phyloP scores from a whole-genome alignment of 2,888 invertebrate genomes.

The Cenopis cana region DNA sequence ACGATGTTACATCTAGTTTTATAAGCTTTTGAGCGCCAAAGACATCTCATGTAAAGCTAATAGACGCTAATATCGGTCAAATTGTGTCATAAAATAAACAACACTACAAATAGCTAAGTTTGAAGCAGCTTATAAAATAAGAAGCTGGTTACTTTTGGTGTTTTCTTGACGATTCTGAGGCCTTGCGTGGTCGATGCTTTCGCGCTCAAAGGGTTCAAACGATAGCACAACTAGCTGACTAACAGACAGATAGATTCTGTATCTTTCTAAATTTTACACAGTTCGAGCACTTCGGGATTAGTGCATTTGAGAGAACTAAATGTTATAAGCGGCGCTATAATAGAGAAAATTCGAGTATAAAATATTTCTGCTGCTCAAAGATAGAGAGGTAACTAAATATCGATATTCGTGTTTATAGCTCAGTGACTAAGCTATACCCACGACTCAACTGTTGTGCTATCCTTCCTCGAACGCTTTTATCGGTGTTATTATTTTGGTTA shows the following conservation, averaged over 20 bases:
- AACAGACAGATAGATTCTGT: not conserved
- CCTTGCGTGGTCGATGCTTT: not conserved
- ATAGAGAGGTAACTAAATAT: too few species aligned
- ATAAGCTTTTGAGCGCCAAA: not conserved
- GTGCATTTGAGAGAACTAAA: not conserved
- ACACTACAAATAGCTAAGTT: too few species aligned
- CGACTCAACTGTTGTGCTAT: constrained; percentile 1
- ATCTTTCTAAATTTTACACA: not conserved
- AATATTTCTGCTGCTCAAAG: too few species aligned
- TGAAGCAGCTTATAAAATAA: too few species aligned
- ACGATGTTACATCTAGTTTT: not conserved
- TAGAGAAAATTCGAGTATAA: too few species aligned
- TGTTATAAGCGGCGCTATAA: not conserved
- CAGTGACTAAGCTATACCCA: too few species aligned
- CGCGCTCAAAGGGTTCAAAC: not conserved
- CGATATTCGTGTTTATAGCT: too few species aligned
- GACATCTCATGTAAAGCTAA: not conserved
- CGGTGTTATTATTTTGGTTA: constrained; percentile 10
- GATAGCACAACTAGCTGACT: not conserved
- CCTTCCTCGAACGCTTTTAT: constrained; percentile 5
- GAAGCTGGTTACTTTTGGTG: too few species aligned
- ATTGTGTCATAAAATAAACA: too few species aligned
- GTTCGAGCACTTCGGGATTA: not conserved
- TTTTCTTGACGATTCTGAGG: too few species aligned
- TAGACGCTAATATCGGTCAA: too few species aligned